phyloP scores from a whole-genome alignment of 2,888 invertebrate species.

The Ptycholaimellus sp. region DNA sequence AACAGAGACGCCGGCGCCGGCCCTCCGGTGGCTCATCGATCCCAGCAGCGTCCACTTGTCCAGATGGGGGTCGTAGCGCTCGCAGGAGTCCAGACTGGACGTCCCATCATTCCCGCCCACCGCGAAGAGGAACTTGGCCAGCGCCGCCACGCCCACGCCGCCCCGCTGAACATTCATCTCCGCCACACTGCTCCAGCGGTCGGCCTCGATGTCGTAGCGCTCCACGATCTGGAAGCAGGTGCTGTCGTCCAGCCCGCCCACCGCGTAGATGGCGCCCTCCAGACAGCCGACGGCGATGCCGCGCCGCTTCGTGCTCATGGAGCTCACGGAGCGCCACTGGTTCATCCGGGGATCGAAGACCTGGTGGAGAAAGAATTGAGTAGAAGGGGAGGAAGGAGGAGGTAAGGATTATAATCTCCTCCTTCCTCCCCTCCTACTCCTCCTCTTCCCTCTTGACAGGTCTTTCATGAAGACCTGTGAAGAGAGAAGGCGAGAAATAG shows the following conservation, averaged over 20 bases:
- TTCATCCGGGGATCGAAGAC: slow-evolving; percentile 27
- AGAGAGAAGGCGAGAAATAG: too few relatives aligned
- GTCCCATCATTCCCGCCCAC: slow-evolving; percentile 34
- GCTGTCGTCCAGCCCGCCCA: slow-evolving; percentile 33
- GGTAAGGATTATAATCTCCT: too few relatives aligned
- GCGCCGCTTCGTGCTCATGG: slow-evolving; percentile 29
- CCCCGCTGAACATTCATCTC: slow-evolving; percentile 31
- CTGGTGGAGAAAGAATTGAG: too few relatives aligned
- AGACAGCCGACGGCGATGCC: slow-evolving; percentile 33
- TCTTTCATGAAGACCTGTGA: slow-evolving; percentile 33
- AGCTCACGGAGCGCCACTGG: slow-evolving; percentile 26
- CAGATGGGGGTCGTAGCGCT: slow-evolving; percentile 29
- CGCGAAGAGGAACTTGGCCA: slow-evolving; percentile 27
- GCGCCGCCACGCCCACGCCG: slow-evolving; percentile 31
- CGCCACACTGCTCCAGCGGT: slow-evolving; percentile 30
- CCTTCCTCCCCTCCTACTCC: too few relatives aligned
- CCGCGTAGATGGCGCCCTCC: slow-evolving; percentile 32
- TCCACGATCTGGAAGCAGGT: slow-evolving; percentile 28
- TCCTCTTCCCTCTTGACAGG: too few relatives aligned
- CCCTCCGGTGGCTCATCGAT: slow-evolving; percentile 26
- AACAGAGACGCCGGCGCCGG: slow-evolving; percentile 33
- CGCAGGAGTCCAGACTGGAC: slow-evolving; percentile 31
- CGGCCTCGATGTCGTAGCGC: slow-evolving; percentile 28
- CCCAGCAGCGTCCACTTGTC: slow-evolving; percentile 28
- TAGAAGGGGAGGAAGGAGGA: too few relatives aligned